Conservation (phyloP, 2,113 vertebrate genomes). For the Chrysochloris asiatica region DNA sequence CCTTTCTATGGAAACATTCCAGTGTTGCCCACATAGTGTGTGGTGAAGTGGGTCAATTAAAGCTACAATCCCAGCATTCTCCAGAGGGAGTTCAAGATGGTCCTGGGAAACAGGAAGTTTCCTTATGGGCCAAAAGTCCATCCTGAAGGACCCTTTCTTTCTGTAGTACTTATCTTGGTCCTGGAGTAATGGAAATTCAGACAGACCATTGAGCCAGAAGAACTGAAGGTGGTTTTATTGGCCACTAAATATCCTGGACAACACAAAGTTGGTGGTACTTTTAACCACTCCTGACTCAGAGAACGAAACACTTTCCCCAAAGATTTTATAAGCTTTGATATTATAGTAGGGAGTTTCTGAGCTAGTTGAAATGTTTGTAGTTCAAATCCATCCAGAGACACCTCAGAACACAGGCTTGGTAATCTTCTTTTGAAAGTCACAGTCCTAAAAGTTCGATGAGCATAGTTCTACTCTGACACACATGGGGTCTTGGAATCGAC, state of each 20-base stretch:
- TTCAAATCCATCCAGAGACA: not conserved
- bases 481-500: not conserved
- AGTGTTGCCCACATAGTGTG: not conserved
- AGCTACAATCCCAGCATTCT: not conserved
- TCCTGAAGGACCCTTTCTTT: not conserved
- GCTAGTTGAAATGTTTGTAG: not conserved
- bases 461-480: not conserved
- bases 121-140: not conserved
- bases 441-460: not conserved
- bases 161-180: not conserved
- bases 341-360: not conserved
- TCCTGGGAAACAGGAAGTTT: not conserved
- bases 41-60: not conserved
- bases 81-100: not conserved
- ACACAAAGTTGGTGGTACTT: too few species aligned
- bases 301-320: not conserved
- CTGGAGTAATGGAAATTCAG: not conserved
- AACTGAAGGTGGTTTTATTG: not conserved
- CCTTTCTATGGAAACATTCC: not conserved
- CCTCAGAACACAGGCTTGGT: not conserved
- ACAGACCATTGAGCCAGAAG: not conserved
- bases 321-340: not conserved
- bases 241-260: not conserved
- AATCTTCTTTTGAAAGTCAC: not conserved
- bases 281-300: not conserved